Percentiles rank a stretch among this genome's conserved stretches.
Conservation (phyloP, 2,113 vertebrate genomes). For the Perca flavescens region DNA sequence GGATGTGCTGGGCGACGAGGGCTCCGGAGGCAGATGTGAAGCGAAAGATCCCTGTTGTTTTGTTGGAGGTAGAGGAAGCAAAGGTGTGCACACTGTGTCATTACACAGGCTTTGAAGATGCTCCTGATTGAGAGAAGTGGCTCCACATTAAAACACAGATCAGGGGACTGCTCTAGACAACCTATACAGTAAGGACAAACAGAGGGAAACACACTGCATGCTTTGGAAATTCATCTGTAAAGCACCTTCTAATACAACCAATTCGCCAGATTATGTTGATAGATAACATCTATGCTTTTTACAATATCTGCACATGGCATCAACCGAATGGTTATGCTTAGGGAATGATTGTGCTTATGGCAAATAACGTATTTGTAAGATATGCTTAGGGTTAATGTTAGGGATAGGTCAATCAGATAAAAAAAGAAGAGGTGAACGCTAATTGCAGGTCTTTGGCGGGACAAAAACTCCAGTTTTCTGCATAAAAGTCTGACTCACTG, state of each 20-base stretch:
- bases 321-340: not conserved
- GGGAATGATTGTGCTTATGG: not conserved
- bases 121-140: slow-evolving; percentile 39
- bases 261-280: not conserved
- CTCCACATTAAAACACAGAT: slow-evolving; percentile 47
- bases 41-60: slow-evolving; percentile 62
- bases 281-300: not conserved
- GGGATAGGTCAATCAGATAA: not conserved
- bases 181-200: slow-evolving; percentile 3
- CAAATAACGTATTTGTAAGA: not conserved
- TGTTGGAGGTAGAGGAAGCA: slow-evolving; percentile 61
- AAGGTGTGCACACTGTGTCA: slow-evolving; percentile 85
- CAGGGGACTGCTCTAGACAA: slow-evolving; percentile 28
- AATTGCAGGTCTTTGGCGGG: not conserved
- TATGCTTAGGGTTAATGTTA: not conserved
- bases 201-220: slow-evolving; percentile 6
- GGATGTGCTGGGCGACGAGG: slow-evolving; percentile 37
- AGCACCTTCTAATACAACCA: not conserved
- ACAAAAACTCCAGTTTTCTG: not conserved
- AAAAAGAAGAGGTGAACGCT: not conserved
- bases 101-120: slow-evolving; percentile 91
- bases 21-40: slow-evolving; percentile 47
- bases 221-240: slow-evolving; percentile 7
- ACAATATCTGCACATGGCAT: not conserved
- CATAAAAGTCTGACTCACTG: not conserved